Percentiles rank a stretch among this genome's conserved stretches.
These are phyloP conservation scores for Cantharis nigra DNA, from an alignment of 2,888 invertebrate genomes.

Conservation along the genomic window DNA sequence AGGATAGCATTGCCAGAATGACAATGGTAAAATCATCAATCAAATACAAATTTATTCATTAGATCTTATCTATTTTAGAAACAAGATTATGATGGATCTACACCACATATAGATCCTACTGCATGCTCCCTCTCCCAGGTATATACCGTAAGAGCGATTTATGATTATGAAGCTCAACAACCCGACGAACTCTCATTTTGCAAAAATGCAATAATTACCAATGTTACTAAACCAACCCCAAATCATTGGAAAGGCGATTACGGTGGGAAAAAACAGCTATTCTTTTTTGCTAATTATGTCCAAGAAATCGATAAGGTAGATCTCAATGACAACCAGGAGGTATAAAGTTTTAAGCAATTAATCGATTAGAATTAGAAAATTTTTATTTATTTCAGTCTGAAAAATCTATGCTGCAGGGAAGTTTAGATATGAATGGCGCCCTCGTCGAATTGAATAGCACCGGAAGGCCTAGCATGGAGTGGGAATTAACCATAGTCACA, in stretches of 20 bases:
- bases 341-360: no score
- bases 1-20: constrained; percentile 69
- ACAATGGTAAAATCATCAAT: constrained; percentile 60
- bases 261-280: constrained; percentile 86
- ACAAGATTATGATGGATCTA: constrained; percentile 72
- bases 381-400: constrained; percentile 54
- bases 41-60: no score
- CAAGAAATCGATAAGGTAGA: constrained; percentile 74
- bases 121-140: constrained; percentile 73
- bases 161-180: constrained; percentile 85
- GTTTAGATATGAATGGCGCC: constrained; percentile 86
- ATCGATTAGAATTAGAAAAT: no score
- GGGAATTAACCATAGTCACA: constrained; percentile 77
- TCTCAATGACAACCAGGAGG: constrained; percentile 57
- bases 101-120: constrained; percentile 82
- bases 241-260: constrained; percentile 87
- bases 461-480: constrained; percentile 66
- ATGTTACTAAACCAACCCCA: constrained; percentile 85
- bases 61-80: constrained; percentile 56
- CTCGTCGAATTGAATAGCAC: constrained; percentile 67
- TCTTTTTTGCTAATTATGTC: constrained; percentile 94
- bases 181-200: constrained; percentile 93
- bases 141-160: constrained; percentile 80
- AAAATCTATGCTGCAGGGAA: constrained; percentile 81
- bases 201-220: constrained; percentile 92